Evolutionary conservation across 64 coral and sea anemone genomes (phyloP), one percentile per base, ranked within the genome.

Genomic region (Acropora tenuis): DNA sequence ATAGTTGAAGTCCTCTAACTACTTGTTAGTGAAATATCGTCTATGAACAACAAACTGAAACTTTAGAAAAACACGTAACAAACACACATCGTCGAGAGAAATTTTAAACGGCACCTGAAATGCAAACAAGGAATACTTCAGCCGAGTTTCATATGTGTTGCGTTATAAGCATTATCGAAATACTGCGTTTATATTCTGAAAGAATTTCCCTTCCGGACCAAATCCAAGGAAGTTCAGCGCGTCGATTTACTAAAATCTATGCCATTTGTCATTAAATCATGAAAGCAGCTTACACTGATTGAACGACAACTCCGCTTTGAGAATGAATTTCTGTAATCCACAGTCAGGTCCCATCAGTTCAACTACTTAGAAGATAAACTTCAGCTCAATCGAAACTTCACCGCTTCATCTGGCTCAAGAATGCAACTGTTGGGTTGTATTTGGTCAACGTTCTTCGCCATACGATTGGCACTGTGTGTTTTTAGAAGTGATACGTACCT

Each of bases 401-500:
- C 12, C 1, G 3, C 17, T 3, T 11, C 6, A 67, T 15, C 11
- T 15, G 12, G 12, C 17, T 15, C 6, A 67, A 67, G 17, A 2
- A 48, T 46, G n/a, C 44, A 9, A 49, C 17, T 43, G 41, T 71
- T 30, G 0, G 3, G 4, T 4, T 10, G 13, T 12, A 20, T 9
- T 48, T 18, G 17, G 41, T 2, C 61, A 72, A 71, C 47, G 18
- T 71, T 69, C 18, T 72, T 66, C 41, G 12, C 40, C 59, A 8
- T 11, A 6, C 18, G 58, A 66, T 45, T 44, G 67, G 67, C 5
- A 5, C 0, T 18, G 61, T 58, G 41, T 45, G 42, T 44, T 41
- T 83, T 13, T 42, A 81, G 8, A 61, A 83, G 18, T 71, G 5
- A n/a, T 18, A 85, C 63, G 69, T 17, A 85, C 61, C 82, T 85